A percentile compares a stretch with the other conserved stretches of the same genome.
Conservation (phyloP, 2,797 vertebrate genomes). For the Rhynchotus rufescens region DNA sequence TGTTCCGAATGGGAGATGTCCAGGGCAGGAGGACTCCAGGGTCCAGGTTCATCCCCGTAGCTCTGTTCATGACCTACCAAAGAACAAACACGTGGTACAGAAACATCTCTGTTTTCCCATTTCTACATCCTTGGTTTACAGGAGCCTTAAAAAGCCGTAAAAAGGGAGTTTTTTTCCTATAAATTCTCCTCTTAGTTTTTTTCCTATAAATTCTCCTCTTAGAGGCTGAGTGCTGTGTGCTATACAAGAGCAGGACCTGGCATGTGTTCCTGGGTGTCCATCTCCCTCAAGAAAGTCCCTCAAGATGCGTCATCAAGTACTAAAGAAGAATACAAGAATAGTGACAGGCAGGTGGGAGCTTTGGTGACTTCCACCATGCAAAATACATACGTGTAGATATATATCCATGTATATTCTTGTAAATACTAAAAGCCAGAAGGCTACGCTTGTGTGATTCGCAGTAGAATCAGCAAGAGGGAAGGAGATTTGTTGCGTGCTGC, state of each 20-base stretch:
- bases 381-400: neutral
- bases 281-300: neutral
- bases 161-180: neutral
- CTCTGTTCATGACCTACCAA: rapidly evolving
- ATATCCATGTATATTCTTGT: neutral
- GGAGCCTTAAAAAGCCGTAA: neutral
- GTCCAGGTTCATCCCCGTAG: neutral
- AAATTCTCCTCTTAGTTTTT: neutral
- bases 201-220: neutral
- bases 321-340: neutral
- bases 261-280: neutral
- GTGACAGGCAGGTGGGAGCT: neutral
- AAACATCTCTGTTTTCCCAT: neutral
- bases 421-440: neutral
- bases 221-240: rapidly evolving
- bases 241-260: neutral
- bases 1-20: rapidly evolving
- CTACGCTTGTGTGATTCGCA: neutral
- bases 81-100: neutral
- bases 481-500: neutral
- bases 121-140: neutral
- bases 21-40: neutral
- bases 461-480: neutral
- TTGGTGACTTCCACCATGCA: neutral
- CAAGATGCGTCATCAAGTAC: neutral